phyloP scores from a whole-genome alignment of 2,113 vertebrate genomes.

The Thalassoma bifasciatum region DNA sequence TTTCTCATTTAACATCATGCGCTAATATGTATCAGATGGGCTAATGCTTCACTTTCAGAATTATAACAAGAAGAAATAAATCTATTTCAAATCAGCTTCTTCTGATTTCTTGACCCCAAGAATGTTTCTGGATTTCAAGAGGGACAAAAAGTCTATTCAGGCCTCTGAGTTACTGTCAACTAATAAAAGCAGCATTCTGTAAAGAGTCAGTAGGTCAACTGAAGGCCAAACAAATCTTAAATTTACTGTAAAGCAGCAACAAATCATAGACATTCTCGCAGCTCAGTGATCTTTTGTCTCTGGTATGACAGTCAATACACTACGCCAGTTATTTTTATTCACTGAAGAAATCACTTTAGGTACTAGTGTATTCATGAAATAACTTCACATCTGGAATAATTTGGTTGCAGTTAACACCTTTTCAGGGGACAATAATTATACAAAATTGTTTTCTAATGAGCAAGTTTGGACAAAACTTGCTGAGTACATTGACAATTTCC shows the following conservation, averaged over 20 bases:
- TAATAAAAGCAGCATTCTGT: no score
- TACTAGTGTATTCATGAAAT: no score
- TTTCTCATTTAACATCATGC: slow-evolving; percentile 52
- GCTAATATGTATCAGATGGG: slow-evolving; percentile 64
- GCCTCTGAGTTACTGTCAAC: background rate
- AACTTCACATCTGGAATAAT: no score
- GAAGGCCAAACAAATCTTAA: background rate
- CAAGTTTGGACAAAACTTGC: background rate
- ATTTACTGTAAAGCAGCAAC: background rate
- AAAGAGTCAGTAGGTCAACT: background rate
- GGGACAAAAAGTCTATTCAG: no score
- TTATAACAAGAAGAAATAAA: slow-evolving; percentile 9
- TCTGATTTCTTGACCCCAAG: slow-evolving; percentile 16
- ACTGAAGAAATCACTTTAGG: no score
- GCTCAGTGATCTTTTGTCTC: background rate
- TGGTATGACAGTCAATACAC: background rate
- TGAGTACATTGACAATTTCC: background rate
- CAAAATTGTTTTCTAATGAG: background rate
- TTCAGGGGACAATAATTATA: no score
- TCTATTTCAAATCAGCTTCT: slow-evolving; percentile 17
- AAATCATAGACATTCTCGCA: no score
- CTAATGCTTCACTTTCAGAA: slow-evolving; percentile 35
- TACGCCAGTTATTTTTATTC: no score
- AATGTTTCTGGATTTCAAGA: background rate
- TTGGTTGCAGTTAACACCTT: background rate